Percentiles rank a stretch among this genome's conserved stretches.
Conservation (phyloP, 1,140 invertebrate genomes). For the Drosophila oshimai region DNA sequence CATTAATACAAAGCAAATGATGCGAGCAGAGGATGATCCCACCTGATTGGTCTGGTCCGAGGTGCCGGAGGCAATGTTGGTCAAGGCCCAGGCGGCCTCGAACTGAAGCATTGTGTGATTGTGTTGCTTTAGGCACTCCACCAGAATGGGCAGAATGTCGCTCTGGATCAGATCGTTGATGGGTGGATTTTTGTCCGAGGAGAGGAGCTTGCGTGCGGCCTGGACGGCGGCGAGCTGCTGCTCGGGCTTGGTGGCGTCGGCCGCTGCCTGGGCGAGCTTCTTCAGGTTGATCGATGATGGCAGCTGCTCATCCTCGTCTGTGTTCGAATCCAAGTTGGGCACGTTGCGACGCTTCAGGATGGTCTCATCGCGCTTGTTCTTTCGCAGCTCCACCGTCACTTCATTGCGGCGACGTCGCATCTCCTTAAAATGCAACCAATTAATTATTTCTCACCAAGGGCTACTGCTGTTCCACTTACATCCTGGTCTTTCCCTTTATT, state of each 20-base stretch:
- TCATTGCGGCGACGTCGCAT: constrained; percentile 97
- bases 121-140: constrained; percentile 92
- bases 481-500: constrained; percentile 98
- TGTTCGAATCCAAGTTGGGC: constrained; percentile 90
- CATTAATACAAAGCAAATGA: background rate
- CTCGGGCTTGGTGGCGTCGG: constrained; percentile 86
- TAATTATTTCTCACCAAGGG: background rate
- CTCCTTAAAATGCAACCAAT: constrained; percentile 86
- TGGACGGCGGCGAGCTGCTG: constrained; percentile 92
- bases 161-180: constrained; percentile 97
- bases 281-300: constrained; percentile 79
- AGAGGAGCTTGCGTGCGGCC: constrained; percentile 95
- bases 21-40: background rate
- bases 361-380: constrained; percentile 98
- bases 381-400: constrained; percentile 96
- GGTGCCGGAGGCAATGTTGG: constrained; percentile 99
- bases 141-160: constrained; percentile 96
- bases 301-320: constrained; percentile 90
- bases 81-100: constrained; percentile 99
- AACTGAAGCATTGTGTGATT: constrained; percentile 97
- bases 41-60: constrained; percentile 94
- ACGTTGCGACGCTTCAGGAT: constrained; percentile 97
- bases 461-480: constrained; percentile 87
- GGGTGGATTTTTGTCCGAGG: constrained; percentile 98
- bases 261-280: constrained; percentile 89